A percentile compares a stretch with the other conserved stretches of the same genome.
phyloP scores from a whole-genome alignment of 2,797 vertebrate species.

The Sus cebifrons region DNA sequence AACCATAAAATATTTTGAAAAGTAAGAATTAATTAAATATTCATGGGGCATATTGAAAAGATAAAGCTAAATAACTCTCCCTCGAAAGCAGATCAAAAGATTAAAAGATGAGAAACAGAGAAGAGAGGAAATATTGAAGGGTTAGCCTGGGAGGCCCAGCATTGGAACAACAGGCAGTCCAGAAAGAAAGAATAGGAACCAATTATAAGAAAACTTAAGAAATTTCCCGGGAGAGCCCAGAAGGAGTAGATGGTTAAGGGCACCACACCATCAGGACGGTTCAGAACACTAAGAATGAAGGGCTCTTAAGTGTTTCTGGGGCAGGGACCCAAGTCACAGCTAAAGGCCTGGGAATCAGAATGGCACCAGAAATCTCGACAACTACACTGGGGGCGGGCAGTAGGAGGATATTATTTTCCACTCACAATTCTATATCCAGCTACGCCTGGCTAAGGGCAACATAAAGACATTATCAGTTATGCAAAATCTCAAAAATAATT shows the following conservation, averaged over 20 bases:
- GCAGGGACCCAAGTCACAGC: neutral
- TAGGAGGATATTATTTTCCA: no score
- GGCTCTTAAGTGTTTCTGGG: neutral
- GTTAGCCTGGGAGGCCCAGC: neutral
- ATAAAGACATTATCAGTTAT: neutral
- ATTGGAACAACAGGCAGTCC: neutral
- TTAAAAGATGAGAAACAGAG: neutral
- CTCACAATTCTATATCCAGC: neutral
- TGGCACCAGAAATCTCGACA: neutral
- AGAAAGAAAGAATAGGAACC: neutral
- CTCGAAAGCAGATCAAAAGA: neutral
- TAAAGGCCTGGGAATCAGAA: neutral
- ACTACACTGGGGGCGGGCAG: fast-evolving
- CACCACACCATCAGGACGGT: fast-evolving
- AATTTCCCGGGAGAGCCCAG: neutral
- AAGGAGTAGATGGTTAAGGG: neutral
- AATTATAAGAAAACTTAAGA: neutral
- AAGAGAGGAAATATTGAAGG: neutral
- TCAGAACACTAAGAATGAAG: neutral
- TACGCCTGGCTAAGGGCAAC: neutral
- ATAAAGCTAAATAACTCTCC: neutral
- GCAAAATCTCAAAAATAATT: neutral
- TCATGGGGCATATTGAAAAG: neutral
- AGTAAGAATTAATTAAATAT: neutral
- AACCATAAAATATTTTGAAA: neutral